Evolutionary conservation across 2,113 vertebrate genomes (phyloP), one percentile per base, ranked within the genome.

Genomic region (Siniperca knerii): DNA sequence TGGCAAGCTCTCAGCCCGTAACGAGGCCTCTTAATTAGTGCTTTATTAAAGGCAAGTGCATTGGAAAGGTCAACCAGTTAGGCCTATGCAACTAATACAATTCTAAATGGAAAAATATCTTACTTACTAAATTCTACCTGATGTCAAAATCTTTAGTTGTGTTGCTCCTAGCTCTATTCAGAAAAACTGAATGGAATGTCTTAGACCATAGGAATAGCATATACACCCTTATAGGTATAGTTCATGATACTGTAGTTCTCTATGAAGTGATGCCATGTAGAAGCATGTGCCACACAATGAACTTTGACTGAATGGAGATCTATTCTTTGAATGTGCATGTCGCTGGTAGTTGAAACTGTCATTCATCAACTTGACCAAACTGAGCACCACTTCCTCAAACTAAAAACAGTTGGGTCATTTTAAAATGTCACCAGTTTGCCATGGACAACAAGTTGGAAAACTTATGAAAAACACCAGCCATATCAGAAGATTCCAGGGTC

Each of bases 41-140:
- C 1, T 15, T 62, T 68, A 55, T 64, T 64, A 66, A 23, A 70
- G 21, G 25, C 7, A 16, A 42, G 54, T 6, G 16, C 8, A 69
- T 2, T 74, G 75, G 29, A 85, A 82, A 82, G 64, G 69, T 71
- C 82, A 88, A 40, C 40, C 40, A 13, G 64, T 35, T 75, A 46
- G 25, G 8, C 44, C 21, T 18, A 11, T 46, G 25, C 44, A 40
- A 65, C 23, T 12, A 42, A 58, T 21, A 33, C 16, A 23, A 58
- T 23, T 57, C 18, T 40, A 50, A 35, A 48, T 79, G 20, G 8
- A 42, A 54, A 37, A 5, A 52, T 29, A 44, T 2, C 1, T 13
- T 15, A 50, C 4, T 33, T 65, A 40, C 0, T 76, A n/a, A 64
- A n/a, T 52, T 18, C 12, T 66, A 40, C 8, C 23, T 18, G 13